Evolutionary conservation across 2,888 invertebrate species (phyloP).

Genomic region (Choreutis nemorana): DNA sequence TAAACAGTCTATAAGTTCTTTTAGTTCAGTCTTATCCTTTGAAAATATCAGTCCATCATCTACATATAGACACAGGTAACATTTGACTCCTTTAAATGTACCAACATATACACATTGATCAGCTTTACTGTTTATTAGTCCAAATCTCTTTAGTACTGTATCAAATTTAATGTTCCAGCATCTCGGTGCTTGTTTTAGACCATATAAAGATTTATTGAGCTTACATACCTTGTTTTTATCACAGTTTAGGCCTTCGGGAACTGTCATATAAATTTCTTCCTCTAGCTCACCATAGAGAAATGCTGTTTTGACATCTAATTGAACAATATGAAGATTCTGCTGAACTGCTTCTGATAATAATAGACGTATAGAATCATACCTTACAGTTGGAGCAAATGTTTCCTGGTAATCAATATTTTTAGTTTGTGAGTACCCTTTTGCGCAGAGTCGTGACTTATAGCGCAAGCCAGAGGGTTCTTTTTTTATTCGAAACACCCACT

Average conservation of each 20-base stretch:
- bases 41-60: constrained; percentile 2
- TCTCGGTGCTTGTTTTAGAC: constrained; percentile 1
- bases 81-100: neutral
- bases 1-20: neutral
- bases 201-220: no score
- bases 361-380: constrained; percentile 14
- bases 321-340: constrained; percentile 10
- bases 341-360: constrained; percentile 12
- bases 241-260: neutral
- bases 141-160: constrained; percentile 2
- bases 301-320: constrained; percentile 16
- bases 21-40: neutral
- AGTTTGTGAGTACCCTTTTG: constrained; percentile 13
- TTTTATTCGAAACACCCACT: constrained; percentile 15
- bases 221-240: constrained; percentile 1
- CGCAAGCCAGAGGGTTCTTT: constrained; percentile 7
- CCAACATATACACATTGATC: constrained; percentile 2
- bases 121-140: constrained; percentile 1
- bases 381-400: constrained; percentile 13
- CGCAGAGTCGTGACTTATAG: constrained; percentile 13
- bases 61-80: constrained; percentile 3
- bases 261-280: constrained; percentile 1
- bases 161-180: constrained; percentile 3
- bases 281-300: constrained; percentile 5
- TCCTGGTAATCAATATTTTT: constrained; percentile 13